Conservation (phyloP, 2,888 invertebrate genomes). For the Colostygia pectinataria region DNA sequence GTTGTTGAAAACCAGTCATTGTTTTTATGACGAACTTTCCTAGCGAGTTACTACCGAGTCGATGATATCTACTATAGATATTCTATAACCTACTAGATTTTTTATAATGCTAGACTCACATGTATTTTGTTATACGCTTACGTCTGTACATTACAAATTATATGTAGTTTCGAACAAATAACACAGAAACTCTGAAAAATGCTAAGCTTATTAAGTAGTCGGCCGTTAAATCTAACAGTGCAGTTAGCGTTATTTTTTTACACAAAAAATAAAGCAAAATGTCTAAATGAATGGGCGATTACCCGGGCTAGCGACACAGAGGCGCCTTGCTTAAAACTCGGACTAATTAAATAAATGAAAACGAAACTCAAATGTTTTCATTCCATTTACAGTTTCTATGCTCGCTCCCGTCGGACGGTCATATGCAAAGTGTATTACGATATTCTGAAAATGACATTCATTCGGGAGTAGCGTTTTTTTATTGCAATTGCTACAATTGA, state of each 20-base stretch:
- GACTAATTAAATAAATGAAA: constrained; percentile 80
- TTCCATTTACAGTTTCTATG: constrained; percentile 74
- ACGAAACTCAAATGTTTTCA: constrained; percentile 79
- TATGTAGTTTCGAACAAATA: too few species aligned
- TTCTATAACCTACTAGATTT: too few species aligned
- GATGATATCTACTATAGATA: too few species aligned
- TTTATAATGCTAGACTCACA: too few species aligned
- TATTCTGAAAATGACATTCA: constrained; percentile 49
- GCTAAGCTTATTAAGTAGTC: constrained; percentile 12
- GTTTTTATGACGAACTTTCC: too few species aligned
- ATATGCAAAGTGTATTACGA: constrained; percentile 62
- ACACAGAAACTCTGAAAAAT: constrained; percentile 27
- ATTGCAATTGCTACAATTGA: constrained; percentile 40
- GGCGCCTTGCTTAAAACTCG: constrained; percentile 73
- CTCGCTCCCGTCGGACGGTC: constrained; percentile 51
- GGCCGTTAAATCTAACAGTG: constrained; percentile 15
- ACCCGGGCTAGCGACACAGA: constrained; percentile 58
- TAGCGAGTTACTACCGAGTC: too few species aligned
- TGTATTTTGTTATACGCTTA: too few species aligned
- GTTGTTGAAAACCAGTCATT: too few species aligned
- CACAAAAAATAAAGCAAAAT: constrained; percentile 49
- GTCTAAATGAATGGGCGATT: constrained; percentile 60
- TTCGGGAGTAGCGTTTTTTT: constrained; percentile 37
- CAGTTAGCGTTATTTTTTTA: constrained; percentile 20
- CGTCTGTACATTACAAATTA: too few species aligned